Evolutionary conservation across 2,888 invertebrate species (phyloP), one percentile per base, ranked within the genome.

Genomic region (Microctonus aethiopoides): DNA sequence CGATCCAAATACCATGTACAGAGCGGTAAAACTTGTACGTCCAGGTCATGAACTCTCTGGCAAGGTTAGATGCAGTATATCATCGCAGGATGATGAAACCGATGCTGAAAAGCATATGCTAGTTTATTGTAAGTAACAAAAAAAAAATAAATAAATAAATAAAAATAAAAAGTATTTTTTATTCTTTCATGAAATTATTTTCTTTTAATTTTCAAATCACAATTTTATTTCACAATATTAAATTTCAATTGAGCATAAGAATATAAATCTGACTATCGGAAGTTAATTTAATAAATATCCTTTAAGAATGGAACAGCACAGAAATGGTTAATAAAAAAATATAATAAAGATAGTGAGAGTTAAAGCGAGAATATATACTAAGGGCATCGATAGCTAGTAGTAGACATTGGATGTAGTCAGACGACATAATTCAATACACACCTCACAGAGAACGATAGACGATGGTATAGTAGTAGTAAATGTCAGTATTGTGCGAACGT

Each of bases 61-160:
- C 0, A 91, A 92, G 79, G 93, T 94, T 81, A 92, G 91, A 59
- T 94, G 94, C 79, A 89, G 90, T 32, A 92, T 94, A 3, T 92
- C 92, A 16, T 91, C 93, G 0, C 91, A 92, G 79, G 87, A 90
- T 7, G 91, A 91, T 65, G 93, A 93, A 80, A 92, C 65, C 2
- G 79, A 81, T 56, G 82, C 80, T 7, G 65, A 61, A n/a, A 72
- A 78, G 20, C 75, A 77, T 26, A 81, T 83, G 83, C 77, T 82
- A 3, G 80, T 83, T 51, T 83, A 82, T 68, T 81, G 83, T 83
- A 57, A 82, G 82, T 82, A 32, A 29, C 51, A n/a, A 67, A 22
- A 20, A 60, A 26, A 11, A 7, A 9, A 36, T 1, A n/a, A n/a
- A n/a, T n/a, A n/a, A n/a, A n/a, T n/a, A n/a, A n/a, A n/a, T n/a